Evolutionary conservation across 2,113 vertebrate genomes (phyloP).

Genomic region (Ictalurus punctatus): DNA sequence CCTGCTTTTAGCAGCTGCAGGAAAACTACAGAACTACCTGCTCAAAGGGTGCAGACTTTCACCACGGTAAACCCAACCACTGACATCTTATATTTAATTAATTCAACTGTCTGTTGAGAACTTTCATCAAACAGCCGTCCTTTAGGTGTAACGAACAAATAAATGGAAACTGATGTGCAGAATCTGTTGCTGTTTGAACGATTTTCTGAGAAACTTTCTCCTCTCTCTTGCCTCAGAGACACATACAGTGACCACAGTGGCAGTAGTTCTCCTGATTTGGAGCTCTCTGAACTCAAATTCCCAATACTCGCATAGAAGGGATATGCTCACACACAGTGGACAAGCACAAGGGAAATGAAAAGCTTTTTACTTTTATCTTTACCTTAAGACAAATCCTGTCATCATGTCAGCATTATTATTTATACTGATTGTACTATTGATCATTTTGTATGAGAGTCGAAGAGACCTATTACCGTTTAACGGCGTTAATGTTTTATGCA

Average conservation of each 20-base stretch:
- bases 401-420: neutral
- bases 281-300: conserved; percentile 87
- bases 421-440: neutral
- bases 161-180: neutral
- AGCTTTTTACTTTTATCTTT: neutral
- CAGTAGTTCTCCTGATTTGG: conserved; percentile 88
- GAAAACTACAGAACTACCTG: conserved; percentile 84
- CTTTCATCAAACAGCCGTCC: neutral
- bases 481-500: neutral
- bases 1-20: conserved; percentile 85
- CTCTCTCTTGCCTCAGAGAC: conserved; percentile 74
- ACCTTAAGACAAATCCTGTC: neutral
- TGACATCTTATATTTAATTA: neutral
- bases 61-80: conserved; percentile 74
- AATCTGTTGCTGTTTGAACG: neutral
- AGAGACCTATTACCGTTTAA: neutral
- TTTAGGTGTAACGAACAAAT: neutral
- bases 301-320: conserved; percentile 56
- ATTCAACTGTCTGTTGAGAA: neutral
- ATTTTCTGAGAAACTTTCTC: neutral
- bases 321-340: neutral
- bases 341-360: neutral
- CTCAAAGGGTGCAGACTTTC: conserved; percentile 91
- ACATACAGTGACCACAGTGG: conserved; percentile 89
- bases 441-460: neutral